Evolutionary conservation across 1,140 invertebrate species (phyloP).

Genomic region (Galleria mellonella): DNA sequence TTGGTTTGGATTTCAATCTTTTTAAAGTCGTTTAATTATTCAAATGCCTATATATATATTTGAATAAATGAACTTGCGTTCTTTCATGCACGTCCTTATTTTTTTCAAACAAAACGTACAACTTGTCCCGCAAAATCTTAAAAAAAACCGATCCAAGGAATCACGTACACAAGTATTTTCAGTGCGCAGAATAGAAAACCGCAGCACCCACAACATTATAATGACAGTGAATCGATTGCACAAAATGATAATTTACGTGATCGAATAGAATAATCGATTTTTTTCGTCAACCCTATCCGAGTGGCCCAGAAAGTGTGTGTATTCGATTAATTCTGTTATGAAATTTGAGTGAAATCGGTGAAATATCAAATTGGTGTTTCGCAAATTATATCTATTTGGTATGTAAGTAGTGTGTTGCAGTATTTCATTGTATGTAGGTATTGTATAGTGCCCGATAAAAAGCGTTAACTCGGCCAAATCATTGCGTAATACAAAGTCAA

Average conservation of each 20-base stretch:
- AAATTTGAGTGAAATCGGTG: slow-evolving; percentile 58
- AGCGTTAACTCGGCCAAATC: slow-evolving; percentile 39
- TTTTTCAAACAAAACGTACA: slow-evolving; percentile 43
- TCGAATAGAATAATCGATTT: slow-evolving; percentile 55
- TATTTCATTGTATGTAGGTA: slow-evolving; percentile 26
- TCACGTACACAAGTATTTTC: slow-evolving; percentile 57
- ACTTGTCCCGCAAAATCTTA: slow-evolving; percentile 44
- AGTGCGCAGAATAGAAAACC: slow-evolving; percentile 50
- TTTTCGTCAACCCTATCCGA: slow-evolving; percentile 45
- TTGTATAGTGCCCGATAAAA: slow-evolving; percentile 37
- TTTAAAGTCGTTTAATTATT: too few species aligned
- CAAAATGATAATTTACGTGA: slow-evolving; percentile 67
- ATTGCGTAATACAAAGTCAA: slow-evolving; percentile 48
- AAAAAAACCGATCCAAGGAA: slow-evolving; percentile 47
- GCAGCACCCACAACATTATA: slow-evolving; percentile 55
- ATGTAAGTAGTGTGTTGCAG: slow-evolving; percentile 18
- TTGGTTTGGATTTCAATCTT: too few species aligned
- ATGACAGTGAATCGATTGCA: slow-evolving; percentile 54
- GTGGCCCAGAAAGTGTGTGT: slow-evolving; percentile 38
- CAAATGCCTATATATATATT: too few species aligned
- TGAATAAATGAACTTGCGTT: slow-evolving; percentile 11
- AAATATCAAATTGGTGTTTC: slow-evolving; percentile 59
- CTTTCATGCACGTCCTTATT: slow-evolving; percentile 46
- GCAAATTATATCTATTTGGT: slow-evolving; percentile 26
- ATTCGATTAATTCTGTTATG: slow-evolving; percentile 58